phyloP scores from a whole-genome alignment of 2,888 invertebrate genomes.

The Melanostoma mellinum region DNA sequence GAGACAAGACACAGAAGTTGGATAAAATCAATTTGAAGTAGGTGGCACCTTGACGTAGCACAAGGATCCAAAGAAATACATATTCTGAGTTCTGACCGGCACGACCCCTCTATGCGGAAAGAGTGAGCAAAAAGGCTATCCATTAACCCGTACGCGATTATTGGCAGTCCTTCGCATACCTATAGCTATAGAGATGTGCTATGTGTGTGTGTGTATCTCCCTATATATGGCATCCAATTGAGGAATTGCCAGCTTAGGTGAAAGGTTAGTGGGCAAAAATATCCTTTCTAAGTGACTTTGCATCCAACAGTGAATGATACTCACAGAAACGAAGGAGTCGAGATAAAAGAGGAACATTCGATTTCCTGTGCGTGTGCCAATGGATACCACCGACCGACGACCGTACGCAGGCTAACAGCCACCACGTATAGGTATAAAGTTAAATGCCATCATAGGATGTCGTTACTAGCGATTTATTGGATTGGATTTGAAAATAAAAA shows the following conservation, averaged over 20 bases:
- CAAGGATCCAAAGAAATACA: constrained; percentile 14
- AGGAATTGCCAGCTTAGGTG: constrained; percentile 70
- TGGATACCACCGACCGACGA: constrained; percentile 22
- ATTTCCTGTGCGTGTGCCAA: constrained; percentile 50
- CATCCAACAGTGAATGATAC: constrained; percentile 45
- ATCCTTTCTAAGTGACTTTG: constrained; percentile 68
- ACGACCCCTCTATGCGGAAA: constrained; percentile 2
- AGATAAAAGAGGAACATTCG: constrained; percentile 9
- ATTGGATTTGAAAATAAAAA: constrained; percentile 64
- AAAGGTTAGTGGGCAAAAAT: constrained; percentile 63
- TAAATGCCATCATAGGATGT: constrained; percentile 75
- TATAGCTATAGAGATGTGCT: too few species aligned
- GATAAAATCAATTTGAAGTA: constrained; percentile 9
- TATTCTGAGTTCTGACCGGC: constrained; percentile 29
- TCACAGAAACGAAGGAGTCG: constrained; percentile 56
- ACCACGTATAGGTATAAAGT: constrained; percentile 56
- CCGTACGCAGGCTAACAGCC: constrained; percentile 24
- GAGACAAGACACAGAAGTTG: constrained; percentile 9
- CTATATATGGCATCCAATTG: constrained; percentile 63
- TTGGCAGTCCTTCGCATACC: constrained; percentile 31
- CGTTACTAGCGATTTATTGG: constrained; percentile 74
- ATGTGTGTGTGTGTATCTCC: constrained; percentile 17
- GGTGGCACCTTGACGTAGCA: constrained; percentile 25
- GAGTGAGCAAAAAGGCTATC: constrained; percentile 25
- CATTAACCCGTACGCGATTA: constrained; percentile 65